Conservation (phyloP, 2,113 vertebrate genomes). For the Ctenodactylus gundi region DNA sequence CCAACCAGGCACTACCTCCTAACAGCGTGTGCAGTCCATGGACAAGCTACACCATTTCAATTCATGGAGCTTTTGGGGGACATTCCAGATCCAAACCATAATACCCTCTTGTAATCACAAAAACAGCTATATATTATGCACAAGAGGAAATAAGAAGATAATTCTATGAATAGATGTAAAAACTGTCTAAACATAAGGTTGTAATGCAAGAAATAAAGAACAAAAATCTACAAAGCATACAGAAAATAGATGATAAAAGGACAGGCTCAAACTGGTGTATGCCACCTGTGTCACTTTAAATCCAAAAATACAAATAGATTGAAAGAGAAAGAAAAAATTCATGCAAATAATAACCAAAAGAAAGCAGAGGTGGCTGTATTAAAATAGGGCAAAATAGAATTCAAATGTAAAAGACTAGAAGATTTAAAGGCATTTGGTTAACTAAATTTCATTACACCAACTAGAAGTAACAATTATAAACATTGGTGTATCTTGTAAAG, state of each 20-base stretch:
- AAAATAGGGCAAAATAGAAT: neutral
- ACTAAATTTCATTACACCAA: too few species aligned
- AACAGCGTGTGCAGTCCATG: too few species aligned
- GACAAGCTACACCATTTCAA: too few species aligned
- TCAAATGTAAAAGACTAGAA: too few species aligned
- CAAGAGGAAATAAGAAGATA: neutral
- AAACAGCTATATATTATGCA: neutral
- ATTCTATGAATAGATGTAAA: neutral
- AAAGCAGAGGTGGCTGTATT: neutral
- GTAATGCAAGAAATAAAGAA: neutral
- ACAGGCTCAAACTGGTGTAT: too few species aligned
- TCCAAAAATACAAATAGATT: neutral
- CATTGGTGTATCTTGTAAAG: too few species aligned
- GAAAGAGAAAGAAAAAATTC: neutral
- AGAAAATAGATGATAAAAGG: neutral
- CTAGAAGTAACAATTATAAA: too few species aligned
- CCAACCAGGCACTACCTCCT: too few species aligned
- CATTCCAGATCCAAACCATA: too few species aligned
- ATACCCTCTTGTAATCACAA: neutral
- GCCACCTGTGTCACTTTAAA: neutral
- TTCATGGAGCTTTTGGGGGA: too few species aligned
- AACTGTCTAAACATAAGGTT: neutral
- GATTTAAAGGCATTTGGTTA: too few species aligned
- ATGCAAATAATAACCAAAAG: neutral
- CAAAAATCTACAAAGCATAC: neutral